These are phyloP conservation scores for Benthosema pterotum DNA, from an alignment of 2,797 vertebrate genomes.

Conservation along the genomic window DNA sequence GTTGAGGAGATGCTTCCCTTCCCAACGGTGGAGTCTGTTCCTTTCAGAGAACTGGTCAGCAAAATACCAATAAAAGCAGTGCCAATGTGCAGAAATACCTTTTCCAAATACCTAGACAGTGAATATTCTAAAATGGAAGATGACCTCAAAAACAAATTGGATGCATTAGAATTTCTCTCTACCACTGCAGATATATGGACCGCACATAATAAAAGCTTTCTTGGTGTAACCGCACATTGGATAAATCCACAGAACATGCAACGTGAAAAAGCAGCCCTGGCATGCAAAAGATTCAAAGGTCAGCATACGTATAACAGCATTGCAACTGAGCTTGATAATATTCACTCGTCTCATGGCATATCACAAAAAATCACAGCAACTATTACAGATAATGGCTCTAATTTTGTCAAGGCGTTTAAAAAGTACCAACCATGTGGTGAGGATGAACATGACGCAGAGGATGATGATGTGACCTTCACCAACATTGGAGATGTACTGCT, in stretches of 20 bases:
- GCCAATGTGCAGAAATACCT: slow-evolving; percentile 14
- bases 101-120: slow-evolving; percentile 10
- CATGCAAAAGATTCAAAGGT: slow-evolving; percentile 24
- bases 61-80: neutral
- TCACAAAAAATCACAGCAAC: slow-evolving; percentile 31
- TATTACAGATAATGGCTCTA: slow-evolving; percentile 32
- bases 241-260: slow-evolving; percentile 23
- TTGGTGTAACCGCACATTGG: slow-evolving; percentile 37
- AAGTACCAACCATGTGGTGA: slow-evolving; percentile 15
- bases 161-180: slow-evolving; percentile 24
- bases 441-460: slow-evolving; percentile 2
- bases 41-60: neutral
- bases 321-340: slow-evolving; percentile 28
- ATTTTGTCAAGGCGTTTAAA: slow-evolving; percentile 37
- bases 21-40: slow-evolving; percentile 16
- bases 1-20: slow-evolving; percentile 25
- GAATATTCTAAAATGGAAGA: slow-evolving; percentile 13
- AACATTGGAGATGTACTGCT: slow-evolving; percentile 14
- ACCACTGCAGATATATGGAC: slow-evolving; percentile 37
- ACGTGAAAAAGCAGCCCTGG: slow-evolving; percentile 28
- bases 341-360: slow-evolving; percentile 21
- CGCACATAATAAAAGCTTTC: slow-evolving; percentile 23
- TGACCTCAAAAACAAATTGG: slow-evolving; percentile 27
- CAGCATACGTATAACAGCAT: slow-evolving; percentile 31
- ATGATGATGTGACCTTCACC: slow-evolving; percentile 11